Evolutionary conservation across 2,797 vertebrate species (phyloP), one percentile per base, ranked within the genome.

Genomic region (Mormyrops attenuatus): DNA sequence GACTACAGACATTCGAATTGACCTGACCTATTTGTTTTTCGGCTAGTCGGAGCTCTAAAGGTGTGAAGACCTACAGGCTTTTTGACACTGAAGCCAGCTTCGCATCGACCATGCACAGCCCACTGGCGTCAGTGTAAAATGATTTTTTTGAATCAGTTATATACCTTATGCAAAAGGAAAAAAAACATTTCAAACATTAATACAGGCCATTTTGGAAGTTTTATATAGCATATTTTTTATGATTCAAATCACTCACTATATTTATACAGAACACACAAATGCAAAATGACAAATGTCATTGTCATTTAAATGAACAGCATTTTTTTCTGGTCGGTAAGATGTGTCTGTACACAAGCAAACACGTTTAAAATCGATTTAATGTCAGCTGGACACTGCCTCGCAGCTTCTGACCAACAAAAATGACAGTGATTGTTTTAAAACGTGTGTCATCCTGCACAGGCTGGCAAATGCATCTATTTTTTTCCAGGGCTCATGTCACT

Each of bases 101-200:
- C 84, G 84, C 84, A 53, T 22, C 50, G 49, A 50, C 84, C 26
- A 50, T 82, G 77, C 17, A 82, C 84, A 85, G 84, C 84, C 84
- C 47, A 44, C 41, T 47, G 77, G 41, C 34, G 41, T 82, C 41
- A 47, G 77, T 11, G 41, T 44, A 82, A n/a, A 82, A 82, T 47
- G n/a, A 20, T n/a, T 82, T 44, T 41, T 3, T 47, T 82, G 17
- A 82, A 82, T 82, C 38, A 9, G 41, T 22, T 82, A 47, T 44
- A 47, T 82, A 22, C 34, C 38, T 20, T 47, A 22, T 22, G 41
- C 8, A 82, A n/a, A 47, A n/a, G 8, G 8, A 20, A 41, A 41
- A 9, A 69, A 77, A 66, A 30, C 9, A 66, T 66, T 47, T 47
- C 7, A 47, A 47, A 22, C 73, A 44, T 44, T 6, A 44, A 80